Conservation (phyloP, 1,140 invertebrate genomes). For the Pseudachorutes palmiensis region DNA sequence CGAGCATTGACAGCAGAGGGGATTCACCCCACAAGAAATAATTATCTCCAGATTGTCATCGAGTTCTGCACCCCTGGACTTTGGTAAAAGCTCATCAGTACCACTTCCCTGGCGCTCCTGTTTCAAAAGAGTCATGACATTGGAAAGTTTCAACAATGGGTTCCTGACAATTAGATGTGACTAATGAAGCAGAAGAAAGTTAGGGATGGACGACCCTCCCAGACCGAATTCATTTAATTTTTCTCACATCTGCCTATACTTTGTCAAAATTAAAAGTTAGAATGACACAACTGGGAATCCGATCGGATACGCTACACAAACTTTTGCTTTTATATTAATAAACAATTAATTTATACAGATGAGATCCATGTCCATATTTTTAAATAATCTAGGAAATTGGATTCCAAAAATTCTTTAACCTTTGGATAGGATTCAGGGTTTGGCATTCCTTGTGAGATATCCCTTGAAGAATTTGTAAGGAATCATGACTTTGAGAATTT, state of each 20-base stretch:
- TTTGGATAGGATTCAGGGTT: background rate
- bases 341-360: background rate
- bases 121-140: background rate
- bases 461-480: background rate
- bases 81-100: background rate
- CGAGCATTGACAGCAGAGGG: background rate
- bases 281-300: no score
- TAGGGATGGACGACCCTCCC: background rate
- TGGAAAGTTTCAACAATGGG: background rate
- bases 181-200: conserved; percentile 5
- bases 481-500: background rate
- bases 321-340: background rate
- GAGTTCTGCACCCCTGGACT: background rate
- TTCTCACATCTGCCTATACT: background rate
- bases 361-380: background rate
- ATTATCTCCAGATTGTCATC: conserved; percentile 11
- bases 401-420: background rate
- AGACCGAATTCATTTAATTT: background rate
- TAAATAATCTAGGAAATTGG: background rate
- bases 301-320: no score
- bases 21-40: conserved; percentile 11
- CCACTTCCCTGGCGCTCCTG: no score
- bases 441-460: background rate
- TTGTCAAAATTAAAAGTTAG: background rate
- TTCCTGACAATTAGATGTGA: background rate